A percentile compares a stretch with the other conserved stretches of the same genome.
phyloP scores from a whole-genome alignment of 2,888 invertebrate genomes.

The Platypus cylindrus region DNA sequence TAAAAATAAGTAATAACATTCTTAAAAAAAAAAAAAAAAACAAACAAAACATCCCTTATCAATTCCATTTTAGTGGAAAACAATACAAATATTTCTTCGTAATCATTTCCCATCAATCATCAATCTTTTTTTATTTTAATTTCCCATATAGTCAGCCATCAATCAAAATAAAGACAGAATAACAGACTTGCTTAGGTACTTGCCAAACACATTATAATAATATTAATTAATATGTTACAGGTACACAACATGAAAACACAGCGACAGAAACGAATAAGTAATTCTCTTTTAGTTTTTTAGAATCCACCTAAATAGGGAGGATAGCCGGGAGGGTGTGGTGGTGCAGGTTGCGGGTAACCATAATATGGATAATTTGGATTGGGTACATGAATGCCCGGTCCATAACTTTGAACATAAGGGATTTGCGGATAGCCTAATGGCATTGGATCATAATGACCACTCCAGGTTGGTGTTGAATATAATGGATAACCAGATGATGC shows the following conservation, averaged over 20 bases:
- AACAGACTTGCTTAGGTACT: constrained; percentile 40
- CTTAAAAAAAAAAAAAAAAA: too few relatives aligned
- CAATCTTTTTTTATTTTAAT: too few relatives aligned
- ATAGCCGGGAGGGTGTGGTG: constrained; percentile 35
- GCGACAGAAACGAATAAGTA: constrained; percentile 38
- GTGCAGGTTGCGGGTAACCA: constrained; percentile 33
- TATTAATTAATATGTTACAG: constrained; percentile 40
- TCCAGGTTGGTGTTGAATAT: constrained; percentile 35
- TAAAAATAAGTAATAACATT: too few relatives aligned
- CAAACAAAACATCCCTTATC: too few relatives aligned
- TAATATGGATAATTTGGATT: constrained; percentile 56
- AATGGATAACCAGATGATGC: constrained; percentile 31
- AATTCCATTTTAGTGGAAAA: too few relatives aligned
- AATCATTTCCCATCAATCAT: too few relatives aligned
- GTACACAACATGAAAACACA: constrained; percentile 40
- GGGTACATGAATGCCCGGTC: constrained; percentile 52
- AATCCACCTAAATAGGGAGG: constrained; percentile 36
- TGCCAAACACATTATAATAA: too few relatives aligned
- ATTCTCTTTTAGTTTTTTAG: too few relatives aligned
- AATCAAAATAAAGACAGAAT: too few relatives aligned
- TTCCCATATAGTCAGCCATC: too few relatives aligned
- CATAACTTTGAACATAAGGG: constrained; percentile 32
- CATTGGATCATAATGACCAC: constrained; percentile 35
- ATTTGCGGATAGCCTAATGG: constrained; percentile 35
- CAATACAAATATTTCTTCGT: too few relatives aligned